These are phyloP conservation scores for Pseudachorutes palmiensis DNA, from an alignment of 1,140 invertebrate species.

Conservation along the genomic window DNA sequence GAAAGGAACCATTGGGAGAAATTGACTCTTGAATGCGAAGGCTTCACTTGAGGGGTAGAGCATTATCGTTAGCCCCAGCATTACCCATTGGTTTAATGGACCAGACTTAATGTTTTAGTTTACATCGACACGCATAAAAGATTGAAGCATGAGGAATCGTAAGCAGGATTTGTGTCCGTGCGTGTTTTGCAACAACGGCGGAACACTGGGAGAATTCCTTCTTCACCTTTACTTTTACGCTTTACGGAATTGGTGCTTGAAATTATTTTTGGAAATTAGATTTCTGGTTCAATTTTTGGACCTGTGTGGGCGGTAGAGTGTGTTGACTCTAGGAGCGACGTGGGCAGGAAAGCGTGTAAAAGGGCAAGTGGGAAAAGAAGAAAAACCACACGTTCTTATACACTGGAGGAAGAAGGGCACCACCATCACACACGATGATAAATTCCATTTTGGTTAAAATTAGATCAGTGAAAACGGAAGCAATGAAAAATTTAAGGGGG, in stretches of 20 bases:
- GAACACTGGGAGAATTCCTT: too few species aligned
- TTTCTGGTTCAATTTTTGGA: not conserved
- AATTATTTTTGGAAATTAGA: not conserved
- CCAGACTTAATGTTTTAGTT: not conserved
- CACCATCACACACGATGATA: not conserved
- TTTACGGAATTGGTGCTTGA: not conserved
- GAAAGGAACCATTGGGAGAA: too few species aligned
- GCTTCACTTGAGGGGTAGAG: not conserved
- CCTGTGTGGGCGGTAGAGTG: not conserved
- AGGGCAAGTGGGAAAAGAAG: not conserved
- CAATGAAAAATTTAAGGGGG: not conserved
- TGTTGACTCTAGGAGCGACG: too few species aligned
- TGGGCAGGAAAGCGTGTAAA: too few species aligned
- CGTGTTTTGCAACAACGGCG: too few species aligned
- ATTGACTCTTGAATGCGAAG: too few species aligned
- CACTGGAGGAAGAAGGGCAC: not conserved
- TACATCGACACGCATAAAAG: not conserved
- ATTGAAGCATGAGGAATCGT: too few species aligned
- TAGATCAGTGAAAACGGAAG: not conserved
- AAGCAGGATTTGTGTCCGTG: too few species aligned
- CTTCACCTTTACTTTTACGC: not conserved
- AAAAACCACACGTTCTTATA: not conserved
- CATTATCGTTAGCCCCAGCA: not conserved
- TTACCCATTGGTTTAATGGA: not conserved
- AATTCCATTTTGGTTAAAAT: constrained; percentile 2